These are phyloP conservation scores for Agelaius tricolor DNA, from an alignment of 2,113 vertebrate genomes.

Conservation along the genomic window DNA sequence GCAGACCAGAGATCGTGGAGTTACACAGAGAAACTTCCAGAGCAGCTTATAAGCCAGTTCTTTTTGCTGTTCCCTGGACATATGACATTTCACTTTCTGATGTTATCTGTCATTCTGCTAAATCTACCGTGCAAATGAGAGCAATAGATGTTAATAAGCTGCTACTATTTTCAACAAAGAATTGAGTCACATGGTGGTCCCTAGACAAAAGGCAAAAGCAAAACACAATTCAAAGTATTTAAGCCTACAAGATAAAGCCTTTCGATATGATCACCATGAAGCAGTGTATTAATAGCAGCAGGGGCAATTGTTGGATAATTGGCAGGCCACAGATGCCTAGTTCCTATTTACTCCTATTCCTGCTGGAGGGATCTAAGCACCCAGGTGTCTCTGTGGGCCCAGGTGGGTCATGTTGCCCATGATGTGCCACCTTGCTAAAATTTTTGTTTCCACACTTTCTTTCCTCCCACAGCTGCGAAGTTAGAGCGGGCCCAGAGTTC, in stretches of 20 bases:
- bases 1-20: background rate
- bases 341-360: background rate
- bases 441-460: background rate
- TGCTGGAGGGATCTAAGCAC: background rate
- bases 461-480: slow-evolving; percentile 85
- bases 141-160: background rate
- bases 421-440: background rate
- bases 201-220: background rate
- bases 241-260: background rate
- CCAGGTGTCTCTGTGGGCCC: background rate
- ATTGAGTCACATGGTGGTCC: background rate
- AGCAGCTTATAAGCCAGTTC: background rate
- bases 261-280: background rate
- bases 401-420: background rate
- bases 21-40: background rate
- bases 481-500: slow-evolving; percentile 94
- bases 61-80: background rate
- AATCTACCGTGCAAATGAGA: background rate
- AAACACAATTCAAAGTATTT: background rate
- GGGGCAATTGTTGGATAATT: background rate
- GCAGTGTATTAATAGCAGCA: background rate
- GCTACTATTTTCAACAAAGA: background rate
- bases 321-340: background rate
- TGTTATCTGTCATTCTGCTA: background rate
- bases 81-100: background rate